phyloP scores from a whole-genome alignment of 2,113 vertebrate species.

The Ceyx cyanopectus region DNA sequence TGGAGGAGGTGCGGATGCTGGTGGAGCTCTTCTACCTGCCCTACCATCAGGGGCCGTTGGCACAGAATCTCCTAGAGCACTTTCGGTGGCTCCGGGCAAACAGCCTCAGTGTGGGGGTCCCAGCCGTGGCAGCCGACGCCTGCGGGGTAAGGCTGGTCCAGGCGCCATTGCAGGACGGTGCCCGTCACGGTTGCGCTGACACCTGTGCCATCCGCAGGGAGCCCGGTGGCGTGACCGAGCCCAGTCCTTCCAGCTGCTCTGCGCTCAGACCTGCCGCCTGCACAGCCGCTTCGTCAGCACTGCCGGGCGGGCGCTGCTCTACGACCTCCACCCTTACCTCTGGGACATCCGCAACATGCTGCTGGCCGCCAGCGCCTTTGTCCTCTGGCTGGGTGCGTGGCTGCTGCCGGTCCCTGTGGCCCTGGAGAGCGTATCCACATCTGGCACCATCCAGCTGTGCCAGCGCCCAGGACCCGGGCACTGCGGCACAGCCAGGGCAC shows the following conservation, averaged over 20 bases:
- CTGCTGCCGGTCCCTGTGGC: neutral
- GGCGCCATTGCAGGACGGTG: accelerated
- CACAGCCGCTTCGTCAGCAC: conserved; percentile 82
- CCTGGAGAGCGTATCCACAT: accelerated
- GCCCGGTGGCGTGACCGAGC: conserved; percentile 77
- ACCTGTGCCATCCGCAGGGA: neutral
- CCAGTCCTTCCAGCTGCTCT: conserved; percentile 76
- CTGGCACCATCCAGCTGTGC: neutral
- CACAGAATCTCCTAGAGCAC: conserved; percentile 80
- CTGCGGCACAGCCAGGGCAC: too few relatives aligned
- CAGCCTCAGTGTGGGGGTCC: conserved; percentile 1
- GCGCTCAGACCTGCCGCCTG: conserved; percentile 77
- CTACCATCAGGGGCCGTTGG: conserved; percentile 77
- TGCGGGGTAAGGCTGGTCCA: neutral
- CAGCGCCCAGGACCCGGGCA: accelerated
- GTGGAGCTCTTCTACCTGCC: conserved; percentile 88
- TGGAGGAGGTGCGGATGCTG: conserved; percentile 81
- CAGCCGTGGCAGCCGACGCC: accelerated
- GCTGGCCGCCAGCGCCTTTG: conserved; percentile 83
- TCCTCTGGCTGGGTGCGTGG: conserved; percentile 83
- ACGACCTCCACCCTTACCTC: conserved; percentile 88
- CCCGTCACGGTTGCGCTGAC: accelerated
- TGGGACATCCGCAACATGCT: conserved; percentile 87
- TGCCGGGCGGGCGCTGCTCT: conserved; percentile 80
- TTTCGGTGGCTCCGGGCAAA: conserved; percentile 83